Evolutionary conservation across 2,888 invertebrate species (phyloP).

Genomic region (Cetonia aurata): DNA sequence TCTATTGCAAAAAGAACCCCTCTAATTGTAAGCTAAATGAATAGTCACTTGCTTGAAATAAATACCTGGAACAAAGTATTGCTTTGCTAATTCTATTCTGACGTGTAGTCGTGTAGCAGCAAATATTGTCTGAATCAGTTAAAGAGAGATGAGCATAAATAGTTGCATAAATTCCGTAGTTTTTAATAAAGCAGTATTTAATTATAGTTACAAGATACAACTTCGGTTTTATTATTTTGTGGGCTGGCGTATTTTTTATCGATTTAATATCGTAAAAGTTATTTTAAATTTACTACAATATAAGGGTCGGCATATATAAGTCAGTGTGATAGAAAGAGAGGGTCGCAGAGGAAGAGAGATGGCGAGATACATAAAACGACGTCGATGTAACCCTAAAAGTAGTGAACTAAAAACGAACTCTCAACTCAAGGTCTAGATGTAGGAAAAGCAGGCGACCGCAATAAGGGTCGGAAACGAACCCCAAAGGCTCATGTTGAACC

Average conservation of each 20-base stretch:
- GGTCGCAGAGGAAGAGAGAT: slow-evolving; percentile 12
- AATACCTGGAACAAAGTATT: too few relatives aligned
- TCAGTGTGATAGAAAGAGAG: slow-evolving; percentile 8
- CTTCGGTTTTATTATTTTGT: too few relatives aligned
- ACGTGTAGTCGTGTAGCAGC: too few relatives aligned
- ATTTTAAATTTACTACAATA: slow-evolving; percentile 29
- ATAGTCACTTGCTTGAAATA: too few relatives aligned
- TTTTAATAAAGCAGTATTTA: not conserved
- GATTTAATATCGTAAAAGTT: slow-evolving; percentile 22
- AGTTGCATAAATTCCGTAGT: too few relatives aligned
- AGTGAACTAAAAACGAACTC: slow-evolving; percentile 47
- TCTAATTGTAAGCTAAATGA: too few relatives aligned
- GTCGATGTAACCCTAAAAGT: slow-evolving; percentile 42
- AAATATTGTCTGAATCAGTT: too few relatives aligned
- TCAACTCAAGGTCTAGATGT: slow-evolving; percentile 47
- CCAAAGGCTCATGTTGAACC: slow-evolving; percentile 56
- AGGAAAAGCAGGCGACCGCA: slow-evolving; percentile 58
- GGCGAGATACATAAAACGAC: slow-evolving; percentile 37
- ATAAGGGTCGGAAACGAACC: slow-evolving; percentile 56
- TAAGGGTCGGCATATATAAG: slow-evolving; percentile 8
- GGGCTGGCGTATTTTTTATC: not conserved
- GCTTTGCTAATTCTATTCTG: too few relatives aligned
- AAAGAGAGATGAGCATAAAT: too few relatives aligned
- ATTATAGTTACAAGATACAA: too few relatives aligned
- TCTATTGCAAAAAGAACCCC: too few relatives aligned